Evolutionary conservation across 2,888 invertebrate species (phyloP).

Genomic region (Thymelicus sylvestris): DNA sequence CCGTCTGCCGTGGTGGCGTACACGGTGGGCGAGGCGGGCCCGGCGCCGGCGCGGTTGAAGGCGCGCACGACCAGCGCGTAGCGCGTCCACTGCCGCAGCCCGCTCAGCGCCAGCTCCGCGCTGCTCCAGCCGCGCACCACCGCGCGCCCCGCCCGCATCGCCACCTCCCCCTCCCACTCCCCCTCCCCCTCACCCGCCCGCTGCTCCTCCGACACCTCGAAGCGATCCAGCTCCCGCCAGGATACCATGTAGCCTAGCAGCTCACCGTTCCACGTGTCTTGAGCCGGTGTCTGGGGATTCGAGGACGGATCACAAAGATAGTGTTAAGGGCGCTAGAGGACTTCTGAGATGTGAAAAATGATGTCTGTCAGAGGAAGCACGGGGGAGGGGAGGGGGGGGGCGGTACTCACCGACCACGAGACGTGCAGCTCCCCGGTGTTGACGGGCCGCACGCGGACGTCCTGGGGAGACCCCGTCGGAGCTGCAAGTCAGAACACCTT

Average conservation of each 20-base stretch:
- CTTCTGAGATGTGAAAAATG: background rate
- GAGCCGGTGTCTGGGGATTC: slow-evolving; percentile 83
- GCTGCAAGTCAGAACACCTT: slow-evolving; percentile 61
- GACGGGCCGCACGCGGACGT: slow-evolving; percentile 87
- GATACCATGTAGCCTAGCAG: slow-evolving; percentile 89
- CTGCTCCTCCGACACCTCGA: slow-evolving; percentile 36
- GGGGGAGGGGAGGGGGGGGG: too few species aligned
- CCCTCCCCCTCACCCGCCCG: too few species aligned
- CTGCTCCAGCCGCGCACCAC: slow-evolving; percentile 87
- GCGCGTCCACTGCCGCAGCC: slow-evolving; percentile 89
- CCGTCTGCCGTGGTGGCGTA: slow-evolving; percentile 92
- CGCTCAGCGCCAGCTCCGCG: slow-evolving; percentile 85
- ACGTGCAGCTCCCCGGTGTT: slow-evolving; percentile 87
- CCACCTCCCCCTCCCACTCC: slow-evolving; percentile 65
- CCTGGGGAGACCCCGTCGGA: slow-evolving; percentile 88
- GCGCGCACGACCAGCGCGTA: slow-evolving; percentile 92
- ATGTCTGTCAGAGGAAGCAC: background rate
- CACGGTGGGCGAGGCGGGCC: slow-evolving; percentile 89
- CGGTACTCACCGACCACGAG: slow-evolving; percentile 87
- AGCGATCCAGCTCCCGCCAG: slow-evolving; percentile 72
- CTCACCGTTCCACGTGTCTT: slow-evolving; percentile 89
- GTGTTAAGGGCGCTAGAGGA: background rate
- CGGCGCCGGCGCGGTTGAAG: slow-evolving; percentile 92
- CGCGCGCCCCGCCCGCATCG: slow-evolving; percentile 45
- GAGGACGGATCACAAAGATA: slow-evolving; percentile 1